Base-by-base conservation (phyloP, 1,140 invertebrate genomes). In the Solenopsis invicta region DNA sequence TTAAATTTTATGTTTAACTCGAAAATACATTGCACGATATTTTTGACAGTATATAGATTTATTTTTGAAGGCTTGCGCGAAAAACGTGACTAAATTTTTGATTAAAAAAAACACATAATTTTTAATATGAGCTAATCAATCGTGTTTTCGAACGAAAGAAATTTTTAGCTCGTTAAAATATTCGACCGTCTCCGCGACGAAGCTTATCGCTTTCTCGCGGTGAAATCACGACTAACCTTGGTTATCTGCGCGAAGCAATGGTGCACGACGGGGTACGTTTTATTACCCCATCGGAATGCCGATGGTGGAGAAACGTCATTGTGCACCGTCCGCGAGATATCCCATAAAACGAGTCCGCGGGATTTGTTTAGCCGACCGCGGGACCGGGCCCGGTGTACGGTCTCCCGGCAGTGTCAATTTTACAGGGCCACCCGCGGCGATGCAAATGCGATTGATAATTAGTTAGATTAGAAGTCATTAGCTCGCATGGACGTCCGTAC, bases 401-500 rank as follows among this genome's bases (percentile, higher is more conserved):
- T 50, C 52, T 21, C 37, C 9, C 24, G 24, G 16, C 45, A 10
- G 45, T 81, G 78, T 72, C 41, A 84, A 84, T 84, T 75, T 75
- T 75, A 48, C 75, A 37, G 24, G 62, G 13, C 64, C 24, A 69
- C 52, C 62, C 24, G 50, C 59, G 62, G 62, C n/a, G 29, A 82
- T 81, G 50, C 24, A 45, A 86, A 81, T 48, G 41, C 64, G 62
- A 86, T 82, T 81, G 64, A 80, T 50, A 80, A 82, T 86, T 86
- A 81, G 76, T 86, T 80, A 80, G 52, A 86, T 67, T 86, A 81
- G 62, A 61, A 81, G 64, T 86, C 64, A 86, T 81, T 74, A 82
- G 56, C 18, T 48, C 66, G 66, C 34, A 13, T 29, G 24, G 50
- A n/a, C 21, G 21, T 56, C 48, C 50, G 21, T 71, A 48, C 24